Evolutionary conservation across 2,797 vertebrate genomes (phyloP).

Genomic region (Taeniopygia guttata): DNA sequence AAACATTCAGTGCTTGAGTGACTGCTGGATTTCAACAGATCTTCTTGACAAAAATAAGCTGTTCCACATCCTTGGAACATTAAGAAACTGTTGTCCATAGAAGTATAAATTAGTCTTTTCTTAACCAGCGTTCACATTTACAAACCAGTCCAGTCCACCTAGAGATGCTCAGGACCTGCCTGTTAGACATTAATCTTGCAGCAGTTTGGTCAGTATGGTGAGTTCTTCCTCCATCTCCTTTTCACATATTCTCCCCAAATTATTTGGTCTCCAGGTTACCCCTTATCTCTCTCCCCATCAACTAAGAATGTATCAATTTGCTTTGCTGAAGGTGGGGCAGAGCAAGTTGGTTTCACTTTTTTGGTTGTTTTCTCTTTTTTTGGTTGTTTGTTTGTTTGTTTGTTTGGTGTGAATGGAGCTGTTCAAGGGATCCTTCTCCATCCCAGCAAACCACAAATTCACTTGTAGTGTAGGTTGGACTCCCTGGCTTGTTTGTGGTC

Average conservation of each 20-base stretch:
- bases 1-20: conserved; percentile 40
- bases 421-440: neutral
- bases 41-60: conserved; percentile 6
- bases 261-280: neutral
- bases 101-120: conserved; percentile 31
- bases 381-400: neutral
- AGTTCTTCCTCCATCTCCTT: conserved; percentile 26
- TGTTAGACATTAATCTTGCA: conserved; percentile 16
- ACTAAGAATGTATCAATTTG: neutral
- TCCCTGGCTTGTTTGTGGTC: neutral
- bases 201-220: conserved; percentile 1
- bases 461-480: neutral
- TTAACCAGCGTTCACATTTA: conserved; percentile 35
- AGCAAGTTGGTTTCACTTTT: neutral
- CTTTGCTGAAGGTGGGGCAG: neutral
- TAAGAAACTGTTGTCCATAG: conserved; percentile 20
- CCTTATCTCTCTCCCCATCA: neutral
- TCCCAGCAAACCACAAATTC: neutral
- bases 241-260: neutral
- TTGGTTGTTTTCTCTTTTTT: neutral
- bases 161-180: conserved; percentile 56
- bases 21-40: conserved; percentile 36
- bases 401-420: neutral
- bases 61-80: neutral
- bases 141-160: neutral